Base-by-base conservation (phyloP, 92 coral and sea anemone species). In the Ricordea florida region DNA sequence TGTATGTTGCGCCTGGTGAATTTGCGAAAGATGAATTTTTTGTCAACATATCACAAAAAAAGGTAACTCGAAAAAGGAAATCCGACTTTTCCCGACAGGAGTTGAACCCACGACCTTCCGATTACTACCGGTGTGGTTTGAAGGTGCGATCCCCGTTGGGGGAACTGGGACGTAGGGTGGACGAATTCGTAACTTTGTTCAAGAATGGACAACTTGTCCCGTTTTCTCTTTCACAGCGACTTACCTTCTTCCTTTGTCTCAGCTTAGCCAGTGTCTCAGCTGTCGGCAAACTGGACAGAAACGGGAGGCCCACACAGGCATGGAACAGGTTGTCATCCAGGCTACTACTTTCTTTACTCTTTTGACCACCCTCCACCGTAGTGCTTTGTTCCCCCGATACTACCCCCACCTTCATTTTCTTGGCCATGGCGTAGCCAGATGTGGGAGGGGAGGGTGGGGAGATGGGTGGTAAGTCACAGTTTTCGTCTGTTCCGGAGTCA, bases 401-500 rank as follows among this genome's bases (percentile, higher is more conserved):
- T 33, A 84, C 94, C 72, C 89, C 98, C 73, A 92, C 88, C 8
- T 86, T 82, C 98, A 94, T 92, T 66, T 65, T 82, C 56, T 55
- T 87, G 22, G 94, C 97, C 97, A 93, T 87, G 10, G 90, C 88
- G 71, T 63, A 94, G 25, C 98, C 98, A 26, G 98, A 92, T 1
- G 96, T 81, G 43, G 98, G 98, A 27, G 96, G 98, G 74, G 98
- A 87, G 66, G 97, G 93, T 67, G 92, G 93, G 37, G 83, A 64
- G 14, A 80, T 33, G 13, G 62, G 87, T 41, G 90, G 79, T 21
- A 79, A 84, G 44, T 94, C 98, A 37, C 93, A 81, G 66, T 90
- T 88, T 57, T 94, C 98, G 43, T 94, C 98, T 21, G 97, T 89
- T 37, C 98, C 98, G 0, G 98, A 94, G 69, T 94, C 98, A 65